These are phyloP conservation scores for Erpetoichthys calabaricus DNA, from an alignment of 2,797 vertebrate species.

Conservation along the genomic window DNA sequence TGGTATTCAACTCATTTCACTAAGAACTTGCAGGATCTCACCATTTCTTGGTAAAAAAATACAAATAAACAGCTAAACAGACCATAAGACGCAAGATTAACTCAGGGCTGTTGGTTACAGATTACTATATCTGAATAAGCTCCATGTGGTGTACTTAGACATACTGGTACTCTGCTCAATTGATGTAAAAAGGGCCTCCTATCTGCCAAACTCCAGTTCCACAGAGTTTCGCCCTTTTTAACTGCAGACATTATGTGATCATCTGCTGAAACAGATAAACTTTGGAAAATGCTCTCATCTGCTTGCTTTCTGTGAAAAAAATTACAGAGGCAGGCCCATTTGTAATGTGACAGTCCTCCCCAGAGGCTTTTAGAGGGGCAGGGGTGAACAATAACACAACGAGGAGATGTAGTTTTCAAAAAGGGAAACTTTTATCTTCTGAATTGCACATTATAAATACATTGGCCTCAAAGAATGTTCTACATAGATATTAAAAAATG, in stretches of 20 bases:
- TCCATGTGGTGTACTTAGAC: no score
- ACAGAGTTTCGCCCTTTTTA: not conserved
- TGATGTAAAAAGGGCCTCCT: no score
- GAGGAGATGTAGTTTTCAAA: not conserved
- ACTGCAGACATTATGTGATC: not conserved
- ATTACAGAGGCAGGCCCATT: not conserved
- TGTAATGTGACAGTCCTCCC: constrained; percentile 3
- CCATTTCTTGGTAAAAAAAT: no score
- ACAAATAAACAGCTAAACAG: no score
- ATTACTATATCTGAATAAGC: no score
- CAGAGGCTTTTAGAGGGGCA: not conserved
- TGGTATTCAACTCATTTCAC: no score
- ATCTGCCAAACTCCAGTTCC: not conserved
- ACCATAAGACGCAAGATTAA: no score
- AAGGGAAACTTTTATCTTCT: not conserved
- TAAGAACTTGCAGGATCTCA: no score
- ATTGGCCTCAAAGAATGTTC: no score
- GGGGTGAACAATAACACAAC: not conserved
- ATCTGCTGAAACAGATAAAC: not conserved
- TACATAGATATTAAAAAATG: not conserved
- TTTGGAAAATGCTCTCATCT: constrained; percentile 1
- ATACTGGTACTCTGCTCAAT: no score
- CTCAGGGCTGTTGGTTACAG: no score
- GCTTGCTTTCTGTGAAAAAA: not conserved
- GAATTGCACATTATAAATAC: no score